Evolutionary conservation across 2,113 vertebrate species (phyloP), one percentile per base, ranked within the genome.

Genomic region (Talpa occidentalis): DNA sequence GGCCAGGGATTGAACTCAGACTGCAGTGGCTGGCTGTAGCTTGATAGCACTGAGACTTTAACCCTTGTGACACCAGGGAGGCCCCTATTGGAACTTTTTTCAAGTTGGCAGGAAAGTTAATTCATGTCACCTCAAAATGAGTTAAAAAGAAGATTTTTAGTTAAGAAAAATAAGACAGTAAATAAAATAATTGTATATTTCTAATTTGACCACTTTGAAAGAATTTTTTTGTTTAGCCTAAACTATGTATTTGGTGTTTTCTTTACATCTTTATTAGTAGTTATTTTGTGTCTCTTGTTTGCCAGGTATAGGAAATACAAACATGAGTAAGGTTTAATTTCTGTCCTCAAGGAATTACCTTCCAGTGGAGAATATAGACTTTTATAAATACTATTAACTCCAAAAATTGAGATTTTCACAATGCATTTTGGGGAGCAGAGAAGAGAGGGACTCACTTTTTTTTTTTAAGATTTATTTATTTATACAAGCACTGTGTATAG

Each of bases 161-260:
- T 74, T 85, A 76, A 77, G 12, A 40, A 87, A 47, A 87, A 81
- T 84, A 82, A 67, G 44, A 4, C 84, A 59, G 40, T 74, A 54
- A 37, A 11, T 84, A 24, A 64, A 47, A 28, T 35, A 16, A 16
- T 90, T 22, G 42, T 0, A 1, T 91, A 37, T 66, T 92, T 85
- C 16, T 85, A 56, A 28, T 77, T 56, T 32, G 40, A 42, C 70
- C 37, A 47, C 54, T 88, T 78, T 89, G 74, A 77, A 96, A 77
- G 37, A 91, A 88, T 28, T 84, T 87, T 2, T 28, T 84, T 73
- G 64, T 79, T 84, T 35, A 30, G 9, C 16, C 47, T 28, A 67
- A 44, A 37, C 24, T 74, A 37, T 69, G 22, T 73, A 60, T 56
- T 74, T 88, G n/a, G 22, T 77, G 73, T 88, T 79, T 79, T 47